phyloP scores from a whole-genome alignment of 2,797 vertebrate genomes.

The Chaetophractus vellerosus region DNA sequence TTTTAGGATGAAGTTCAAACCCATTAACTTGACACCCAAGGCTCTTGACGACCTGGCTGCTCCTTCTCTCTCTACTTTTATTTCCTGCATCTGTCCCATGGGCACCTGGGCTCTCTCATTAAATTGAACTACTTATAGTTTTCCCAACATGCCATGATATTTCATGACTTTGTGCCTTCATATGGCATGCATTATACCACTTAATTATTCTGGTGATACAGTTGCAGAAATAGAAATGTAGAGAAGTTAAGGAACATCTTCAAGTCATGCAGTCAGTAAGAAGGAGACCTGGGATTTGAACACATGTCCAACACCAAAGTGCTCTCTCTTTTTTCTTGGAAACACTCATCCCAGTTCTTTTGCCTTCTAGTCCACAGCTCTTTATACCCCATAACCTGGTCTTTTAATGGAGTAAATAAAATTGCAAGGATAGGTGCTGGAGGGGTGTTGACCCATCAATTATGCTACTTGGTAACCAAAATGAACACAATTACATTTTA shows the following conservation, averaged over 20 bases:
- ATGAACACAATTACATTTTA: not conserved
- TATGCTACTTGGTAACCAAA: not conserved
- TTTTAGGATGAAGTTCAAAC: constrained; percentile 75
- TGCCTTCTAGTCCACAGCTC: not conserved
- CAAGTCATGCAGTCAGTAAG: not conserved
- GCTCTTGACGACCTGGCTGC: constrained; percentile 43
- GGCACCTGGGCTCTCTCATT: not conserved
- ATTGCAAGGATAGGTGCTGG: not conserved
- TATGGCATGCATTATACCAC: not conserved
- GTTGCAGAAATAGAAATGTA: not conserved
- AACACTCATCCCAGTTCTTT: not conserved
- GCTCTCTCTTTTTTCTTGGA: not conserved
- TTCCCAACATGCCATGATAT: constrained; percentile 26
- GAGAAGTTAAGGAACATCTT: not conserved
- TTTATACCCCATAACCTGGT: not conserved
- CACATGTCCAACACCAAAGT: not conserved
- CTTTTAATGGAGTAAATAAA: not conserved
- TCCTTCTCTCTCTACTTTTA: constrained; percentile 38
- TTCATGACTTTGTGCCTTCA: not conserved
- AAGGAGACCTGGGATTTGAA: not conserved
- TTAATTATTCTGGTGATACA: constrained; percentile 19
- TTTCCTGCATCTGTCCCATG: not conserved
- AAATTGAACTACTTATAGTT: constrained; percentile 29
- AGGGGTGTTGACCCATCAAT: not conserved
- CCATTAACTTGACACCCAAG: constrained; percentile 62